Evolutionary conservation across 2,888 invertebrate genomes (phyloP).

Genomic region (Ophraella communa): DNA sequence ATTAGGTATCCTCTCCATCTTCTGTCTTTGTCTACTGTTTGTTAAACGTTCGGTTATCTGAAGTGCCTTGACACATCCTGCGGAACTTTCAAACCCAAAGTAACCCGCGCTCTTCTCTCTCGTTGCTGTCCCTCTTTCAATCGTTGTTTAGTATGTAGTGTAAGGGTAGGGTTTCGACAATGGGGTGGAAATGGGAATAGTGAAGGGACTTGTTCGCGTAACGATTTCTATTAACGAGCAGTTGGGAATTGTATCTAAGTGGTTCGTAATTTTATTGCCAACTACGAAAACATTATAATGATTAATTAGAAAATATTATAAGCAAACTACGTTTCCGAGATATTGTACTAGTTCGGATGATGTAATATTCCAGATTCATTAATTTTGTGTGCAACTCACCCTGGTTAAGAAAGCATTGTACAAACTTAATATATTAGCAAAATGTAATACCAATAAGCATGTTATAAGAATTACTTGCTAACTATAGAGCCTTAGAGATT

Average conservation of each 20-base stretch:
- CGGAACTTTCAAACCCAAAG: slow-evolving; percentile 21
- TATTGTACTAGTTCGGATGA: not conserved
- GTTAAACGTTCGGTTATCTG: slow-evolving; percentile 22
- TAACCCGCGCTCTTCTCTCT: not conserved
- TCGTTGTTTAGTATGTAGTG: slow-evolving; percentile 2
- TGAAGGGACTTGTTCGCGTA: not conserved
- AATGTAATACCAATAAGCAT: too few relatives aligned
- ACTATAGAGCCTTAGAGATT: too few relatives aligned
- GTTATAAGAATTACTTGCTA: too few relatives aligned
- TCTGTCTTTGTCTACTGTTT: slow-evolving; percentile 4
- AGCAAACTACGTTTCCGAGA: not conserved
- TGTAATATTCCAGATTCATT: not conserved
- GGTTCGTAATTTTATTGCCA: not conserved
- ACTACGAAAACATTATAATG: not conserved
- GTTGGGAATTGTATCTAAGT: not conserved
- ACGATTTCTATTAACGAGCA: not conserved
- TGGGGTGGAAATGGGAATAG: not conserved
- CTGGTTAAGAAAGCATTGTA: too few relatives aligned
- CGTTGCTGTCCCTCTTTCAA: not conserved
- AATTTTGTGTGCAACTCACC: not conserved
- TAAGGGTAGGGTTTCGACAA: not conserved
- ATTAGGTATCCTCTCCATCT: slow-evolving; percentile 1
- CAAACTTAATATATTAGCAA: too few relatives aligned
- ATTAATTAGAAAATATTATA: not conserved
- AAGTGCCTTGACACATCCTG: slow-evolving; percentile 22